Conservation (phyloP, 2,113 vertebrate species). For the Aix galericulata region DNA sequence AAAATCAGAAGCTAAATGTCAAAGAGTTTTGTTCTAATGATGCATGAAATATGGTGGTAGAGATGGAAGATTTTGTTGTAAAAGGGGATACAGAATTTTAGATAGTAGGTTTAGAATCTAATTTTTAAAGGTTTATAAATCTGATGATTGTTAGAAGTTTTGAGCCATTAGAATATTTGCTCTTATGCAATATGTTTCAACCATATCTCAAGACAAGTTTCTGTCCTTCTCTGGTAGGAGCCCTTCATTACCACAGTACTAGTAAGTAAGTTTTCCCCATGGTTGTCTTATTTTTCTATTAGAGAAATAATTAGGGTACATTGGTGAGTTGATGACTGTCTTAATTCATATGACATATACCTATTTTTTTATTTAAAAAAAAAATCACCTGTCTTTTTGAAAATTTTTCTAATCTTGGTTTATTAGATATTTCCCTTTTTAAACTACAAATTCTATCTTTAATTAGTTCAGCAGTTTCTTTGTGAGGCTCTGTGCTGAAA, state of each 20-base stretch:
- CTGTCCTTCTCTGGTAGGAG: background rate
- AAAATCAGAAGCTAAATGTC: background rate
- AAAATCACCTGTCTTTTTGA: background rate
- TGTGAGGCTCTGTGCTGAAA: background rate
- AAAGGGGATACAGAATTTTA: background rate
- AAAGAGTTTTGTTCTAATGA: background rate
- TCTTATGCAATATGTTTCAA: background rate
- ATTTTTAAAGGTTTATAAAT: background rate
- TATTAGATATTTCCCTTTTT: background rate
- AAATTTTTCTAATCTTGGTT: background rate
- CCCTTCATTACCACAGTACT: background rate
- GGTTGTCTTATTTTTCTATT: background rate
- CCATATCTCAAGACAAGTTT: background rate
- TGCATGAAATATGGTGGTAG: background rate
- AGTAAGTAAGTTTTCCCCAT: background rate
- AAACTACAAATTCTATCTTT: background rate
- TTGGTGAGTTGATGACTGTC: background rate
- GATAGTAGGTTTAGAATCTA: background rate
- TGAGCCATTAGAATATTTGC: background rate
- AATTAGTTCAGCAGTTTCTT: background rate
- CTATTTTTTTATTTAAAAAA: background rate
- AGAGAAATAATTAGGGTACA: background rate
- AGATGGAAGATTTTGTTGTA: background rate
- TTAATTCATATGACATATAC: background rate
- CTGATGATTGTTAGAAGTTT: background rate